Percentiles rank a stretch among this genome's conserved stretches.
These are phyloP conservation scores for Psettodes erumei DNA, from an alignment of 2,113 vertebrate species.

Conservation along the genomic window DNA sequence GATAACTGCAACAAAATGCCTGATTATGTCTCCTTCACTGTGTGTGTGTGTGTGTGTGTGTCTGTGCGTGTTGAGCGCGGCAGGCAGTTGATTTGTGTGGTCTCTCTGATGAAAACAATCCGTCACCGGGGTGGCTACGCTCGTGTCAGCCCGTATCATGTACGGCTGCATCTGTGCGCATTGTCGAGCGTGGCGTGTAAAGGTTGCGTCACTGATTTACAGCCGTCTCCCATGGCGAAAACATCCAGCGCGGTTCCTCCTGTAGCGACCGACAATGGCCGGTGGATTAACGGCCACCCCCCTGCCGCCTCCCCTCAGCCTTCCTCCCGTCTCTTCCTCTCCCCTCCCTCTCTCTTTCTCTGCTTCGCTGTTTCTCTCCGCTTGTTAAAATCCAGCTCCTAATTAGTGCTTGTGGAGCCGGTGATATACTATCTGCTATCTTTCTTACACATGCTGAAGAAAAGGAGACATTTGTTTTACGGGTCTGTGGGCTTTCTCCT, in stretches of 20 bases:
- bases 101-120: slow-evolving; percentile 72
- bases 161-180: slow-evolving; percentile 58
- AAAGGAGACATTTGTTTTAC: slow-evolving; percentile 78
- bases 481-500: slow-evolving; percentile 38
- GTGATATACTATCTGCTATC: slow-evolving; percentile 82
- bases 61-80: slow-evolving; percentile 1
- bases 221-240: slow-evolving; percentile 76
- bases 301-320: slow-evolving; percentile 74
- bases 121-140: slow-evolving; percentile 62
- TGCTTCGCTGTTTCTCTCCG: slow-evolving; percentile 44
- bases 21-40: slow-evolving; percentile 56
- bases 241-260: slow-evolving; percentile 74
- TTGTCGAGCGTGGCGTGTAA: slow-evolving; percentile 52
- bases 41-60: slow-evolving; percentile 17
- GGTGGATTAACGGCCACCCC: slow-evolving; percentile 81
- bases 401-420: slow-evolving; percentile 81
- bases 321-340: slow-evolving; percentile 47
- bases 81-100: slow-evolving; percentile 67
- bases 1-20: slow-evolving; percentile 79
- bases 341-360: slow-evolving; percentile 27
- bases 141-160: slow-evolving; percentile 67
- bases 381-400: slow-evolving; percentile 76
- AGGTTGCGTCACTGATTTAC: slow-evolving; percentile 79
- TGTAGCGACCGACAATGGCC: slow-evolving; percentile 81
- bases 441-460: slow-evolving; percentile 73